Percentiles rank a stretch among this genome's conserved stretches.
Evolutionary conservation across 2,113 vertebrate species (phyloP).

Genomic region (Limnothrissa miodon): DNA sequence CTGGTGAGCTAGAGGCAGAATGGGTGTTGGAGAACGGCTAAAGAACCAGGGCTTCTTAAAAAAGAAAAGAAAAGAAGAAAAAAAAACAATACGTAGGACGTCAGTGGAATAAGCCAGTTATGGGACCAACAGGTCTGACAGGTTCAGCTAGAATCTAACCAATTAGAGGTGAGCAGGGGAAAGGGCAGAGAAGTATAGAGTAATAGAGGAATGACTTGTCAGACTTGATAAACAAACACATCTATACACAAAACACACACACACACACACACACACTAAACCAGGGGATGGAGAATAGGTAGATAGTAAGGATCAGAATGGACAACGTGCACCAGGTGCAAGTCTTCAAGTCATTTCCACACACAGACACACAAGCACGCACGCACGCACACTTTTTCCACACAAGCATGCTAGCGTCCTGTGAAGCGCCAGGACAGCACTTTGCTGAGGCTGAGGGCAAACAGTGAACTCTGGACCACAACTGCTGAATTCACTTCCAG

Average conservation of each 20-base stretch:
- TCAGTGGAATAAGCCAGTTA: conserved; percentile 49
- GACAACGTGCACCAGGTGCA: conserved; percentile 48
- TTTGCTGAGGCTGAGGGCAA: not conserved
- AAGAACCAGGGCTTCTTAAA: not conserved
- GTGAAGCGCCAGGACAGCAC: not conserved
- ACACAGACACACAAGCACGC: conserved; percentile 45
- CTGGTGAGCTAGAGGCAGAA: not conserved
- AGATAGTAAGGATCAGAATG: conserved; percentile 35
- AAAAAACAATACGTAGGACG: not conserved
- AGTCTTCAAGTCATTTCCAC: conserved; percentile 47
- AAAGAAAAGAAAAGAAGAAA: not conserved
- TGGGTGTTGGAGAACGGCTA: not conserved
- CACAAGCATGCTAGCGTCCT: not conserved
- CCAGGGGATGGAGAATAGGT: not conserved
- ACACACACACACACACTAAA: conserved; percentile 34
- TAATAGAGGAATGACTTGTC: conserved; percentile 57
- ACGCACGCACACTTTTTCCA: not conserved
- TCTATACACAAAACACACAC: conserved; percentile 33
- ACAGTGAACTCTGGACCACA: conserved; percentile 16
- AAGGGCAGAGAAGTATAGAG: not conserved
- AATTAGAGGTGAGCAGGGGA: conserved; percentile 42
- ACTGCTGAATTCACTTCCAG: conserved; percentile 23
- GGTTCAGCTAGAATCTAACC: conserved; percentile 67
- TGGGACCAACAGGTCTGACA: conserved; percentile 66
- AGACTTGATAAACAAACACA: conserved; percentile 51